These are phyloP conservation scores for Euura saliciscinereae DNA, from an alignment of 1,140 invertebrate genomes.

Conservation along the genomic window DNA sequence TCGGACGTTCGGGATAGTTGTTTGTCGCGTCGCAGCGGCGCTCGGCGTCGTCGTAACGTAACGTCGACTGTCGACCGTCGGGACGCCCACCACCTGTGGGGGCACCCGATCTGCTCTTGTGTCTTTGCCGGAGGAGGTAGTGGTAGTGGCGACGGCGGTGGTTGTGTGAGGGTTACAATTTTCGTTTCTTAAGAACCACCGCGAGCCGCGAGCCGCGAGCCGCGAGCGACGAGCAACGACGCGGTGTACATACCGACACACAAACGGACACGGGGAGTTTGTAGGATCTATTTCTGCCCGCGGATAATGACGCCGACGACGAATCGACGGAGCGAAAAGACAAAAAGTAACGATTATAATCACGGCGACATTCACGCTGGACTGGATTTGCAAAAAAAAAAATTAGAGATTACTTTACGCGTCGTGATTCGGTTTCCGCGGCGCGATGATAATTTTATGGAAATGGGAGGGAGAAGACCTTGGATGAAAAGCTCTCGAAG, in stretches of 20 bases:
- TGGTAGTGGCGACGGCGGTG: too few species aligned
- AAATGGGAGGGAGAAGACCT: not conserved
- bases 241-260: not conserved
- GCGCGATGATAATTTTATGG: not conserved
- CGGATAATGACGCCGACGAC: not conserved
- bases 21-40: constrained; percentile 42
- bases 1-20: constrained; percentile 31
- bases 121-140: not conserved
- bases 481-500: not conserved
- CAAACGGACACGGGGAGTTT: not conserved
- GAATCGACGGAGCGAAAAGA: not conserved
- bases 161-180: too few species aligned
- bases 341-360: too few species aligned
- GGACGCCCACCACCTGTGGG: constrained; percentile 55
- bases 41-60: constrained; percentile 29
- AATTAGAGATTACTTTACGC: too few species aligned
- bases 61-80: constrained; percentile 16
- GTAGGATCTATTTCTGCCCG: not conserved
- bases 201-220: too few species aligned
- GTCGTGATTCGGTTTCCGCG: not conserved
- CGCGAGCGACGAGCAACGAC: too few species aligned
- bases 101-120: constrained; percentile 23
- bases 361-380: too few species aligned
- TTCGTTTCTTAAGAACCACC: too few species aligned
- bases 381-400: too few species aligned